These are phyloP conservation scores for Corvus hawaiiensis DNA, from an alignment of 2,113 vertebrate genomes.

Conservation along the genomic window DNA sequence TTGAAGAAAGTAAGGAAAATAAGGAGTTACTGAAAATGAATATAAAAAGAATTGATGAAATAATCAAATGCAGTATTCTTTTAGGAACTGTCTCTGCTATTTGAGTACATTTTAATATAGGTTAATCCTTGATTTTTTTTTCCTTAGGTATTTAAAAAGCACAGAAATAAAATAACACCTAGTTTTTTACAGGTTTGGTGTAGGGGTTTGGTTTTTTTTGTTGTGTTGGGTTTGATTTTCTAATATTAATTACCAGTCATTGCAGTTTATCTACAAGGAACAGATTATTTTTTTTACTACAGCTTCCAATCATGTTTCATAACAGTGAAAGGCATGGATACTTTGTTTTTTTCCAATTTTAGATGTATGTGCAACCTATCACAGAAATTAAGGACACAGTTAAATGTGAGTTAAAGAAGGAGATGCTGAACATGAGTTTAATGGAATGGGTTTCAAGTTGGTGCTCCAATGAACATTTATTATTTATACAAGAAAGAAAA, in stretches of 20 bases:
- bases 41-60: accelerated
- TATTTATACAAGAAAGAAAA: neutral
- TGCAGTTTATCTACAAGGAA: neutral
- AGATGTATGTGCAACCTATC: neutral
- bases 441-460: neutral
- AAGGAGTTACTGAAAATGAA: neutral
- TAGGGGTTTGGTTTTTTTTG: accelerated
- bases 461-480: neutral
- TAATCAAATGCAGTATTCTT: neutral
- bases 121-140: neutral
- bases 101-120: neutral
- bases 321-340: neutral
- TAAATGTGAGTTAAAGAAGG: neutral
- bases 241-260: neutral
- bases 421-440: neutral
- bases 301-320: neutral
- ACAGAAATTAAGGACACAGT: neutral
- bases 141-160: neutral
- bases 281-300: neutral
- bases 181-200: neutral
- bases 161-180: neutral
- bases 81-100: neutral
- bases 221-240: neutral
- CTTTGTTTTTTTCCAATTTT: neutral
- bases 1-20: neutral